phyloP scores from a whole-genome alignment of 2,888 invertebrate genomes.

The Callyntrura sp. region DNA sequence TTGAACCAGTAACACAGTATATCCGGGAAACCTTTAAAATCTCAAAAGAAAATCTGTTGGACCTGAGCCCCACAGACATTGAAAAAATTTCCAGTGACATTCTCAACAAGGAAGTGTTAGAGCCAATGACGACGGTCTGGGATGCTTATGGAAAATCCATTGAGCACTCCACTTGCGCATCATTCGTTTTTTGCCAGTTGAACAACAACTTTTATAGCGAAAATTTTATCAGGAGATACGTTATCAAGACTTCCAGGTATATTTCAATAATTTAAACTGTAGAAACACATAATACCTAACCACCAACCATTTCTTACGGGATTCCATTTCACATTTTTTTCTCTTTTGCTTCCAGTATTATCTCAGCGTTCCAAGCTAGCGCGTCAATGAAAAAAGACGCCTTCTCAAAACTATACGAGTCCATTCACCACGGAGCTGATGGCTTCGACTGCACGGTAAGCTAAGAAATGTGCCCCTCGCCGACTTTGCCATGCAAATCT shows the following conservation, averaged over 20 bases:
- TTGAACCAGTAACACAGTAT: conserved; percentile 81
- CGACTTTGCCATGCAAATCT: too few species aligned
- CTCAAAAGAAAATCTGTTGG: conserved; percentile 80
- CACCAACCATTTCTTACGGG: neutral
- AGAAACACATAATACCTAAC: neutral
- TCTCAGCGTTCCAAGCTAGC: conserved; percentile 83
- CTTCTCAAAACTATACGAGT: conserved; percentile 81
- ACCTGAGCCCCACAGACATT: conserved; percentile 81
- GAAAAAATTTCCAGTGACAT: conserved; percentile 83
- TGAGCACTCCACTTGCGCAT: conserved; percentile 80
- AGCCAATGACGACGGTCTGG: conserved; percentile 80
- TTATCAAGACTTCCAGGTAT: conserved; percentile 80
- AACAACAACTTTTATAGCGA: conserved; percentile 82
- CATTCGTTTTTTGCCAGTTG: conserved; percentile 82
- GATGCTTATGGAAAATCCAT: conserved; percentile 80
- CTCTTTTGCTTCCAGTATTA: conserved; percentile 80
- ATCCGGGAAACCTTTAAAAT: conserved; percentile 82
- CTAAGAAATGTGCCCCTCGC: neutral
- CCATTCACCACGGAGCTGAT: conserved; percentile 81
- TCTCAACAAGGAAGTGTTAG: conserved; percentile 82
- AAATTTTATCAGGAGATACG: conserved; percentile 82
- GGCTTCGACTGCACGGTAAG: conserved; percentile 83
- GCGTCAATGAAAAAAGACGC: conserved; percentile 81
- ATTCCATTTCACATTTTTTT: too few species aligned
- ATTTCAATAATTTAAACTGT: neutral